Percentiles rank a stretch among this genome's conserved stretches.
These are phyloP conservation scores for Papilio polyxenes DNA, from an alignment of 1,140 invertebrate species.

Conservation along the genomic window DNA sequence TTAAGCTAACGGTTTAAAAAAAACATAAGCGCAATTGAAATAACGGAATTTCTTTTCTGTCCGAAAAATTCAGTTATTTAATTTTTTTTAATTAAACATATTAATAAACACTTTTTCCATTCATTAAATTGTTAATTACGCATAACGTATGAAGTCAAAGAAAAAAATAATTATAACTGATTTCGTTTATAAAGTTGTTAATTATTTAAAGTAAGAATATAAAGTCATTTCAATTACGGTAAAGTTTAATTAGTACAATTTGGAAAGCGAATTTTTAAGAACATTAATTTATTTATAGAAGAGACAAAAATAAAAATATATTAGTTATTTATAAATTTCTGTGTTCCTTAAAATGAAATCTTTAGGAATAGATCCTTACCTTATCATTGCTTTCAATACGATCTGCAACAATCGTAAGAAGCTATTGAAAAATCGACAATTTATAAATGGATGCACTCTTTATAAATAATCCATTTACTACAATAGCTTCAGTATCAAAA, in stretches of 20 bases:
- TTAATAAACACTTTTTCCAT: slow-evolving; percentile 10
- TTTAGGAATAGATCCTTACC: neutral
- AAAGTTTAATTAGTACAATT: neutral
- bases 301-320: too few species aligned
- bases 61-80: neutral
- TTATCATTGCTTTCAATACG: neutral
- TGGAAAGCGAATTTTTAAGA: neutral
- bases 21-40: neutral
- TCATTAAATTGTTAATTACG: slow-evolving; percentile 17
- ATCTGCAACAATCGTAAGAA: slow-evolving; percentile 24
- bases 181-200: neutral
- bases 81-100: neutral
- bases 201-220: neutral
- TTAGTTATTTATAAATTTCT: too few species aligned
- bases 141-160: slow-evolving; percentile 13
- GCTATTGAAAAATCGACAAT: slow-evolving; percentile 41
- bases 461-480: slow-evolving; percentile 73
- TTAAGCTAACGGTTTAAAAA: neutral
- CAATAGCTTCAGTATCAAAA: slow-evolving; percentile 67
- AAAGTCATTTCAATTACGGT: slow-evolving; percentile 3
- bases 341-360: neutral
- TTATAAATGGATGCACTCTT: slow-evolving; percentile 58
- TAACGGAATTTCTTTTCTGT: neutral
- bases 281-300: too few species aligned
- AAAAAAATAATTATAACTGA: slow-evolving; percentile 14